These are phyloP conservation scores for Gallirallus australis DNA, from an alignment of 2,797 vertebrate species.

Conservation along the genomic window DNA sequence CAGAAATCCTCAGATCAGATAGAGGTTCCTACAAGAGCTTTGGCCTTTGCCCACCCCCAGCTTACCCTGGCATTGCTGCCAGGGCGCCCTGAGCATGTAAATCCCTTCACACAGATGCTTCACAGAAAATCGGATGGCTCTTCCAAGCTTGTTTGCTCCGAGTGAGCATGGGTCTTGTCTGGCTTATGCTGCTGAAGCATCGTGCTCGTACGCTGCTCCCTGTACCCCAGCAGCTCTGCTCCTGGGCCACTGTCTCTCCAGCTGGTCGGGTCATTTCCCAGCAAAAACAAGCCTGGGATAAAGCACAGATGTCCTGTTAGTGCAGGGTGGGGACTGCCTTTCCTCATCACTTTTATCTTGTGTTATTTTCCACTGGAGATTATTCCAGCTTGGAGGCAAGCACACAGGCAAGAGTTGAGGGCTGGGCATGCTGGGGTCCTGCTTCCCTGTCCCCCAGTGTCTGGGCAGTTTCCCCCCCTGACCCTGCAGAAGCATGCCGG, in stretches of 20 bases:
- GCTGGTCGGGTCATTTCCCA: background rate
- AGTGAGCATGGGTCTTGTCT: fast-evolving
- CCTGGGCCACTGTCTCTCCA: background rate
- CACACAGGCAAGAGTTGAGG: fast-evolving
- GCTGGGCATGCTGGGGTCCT: background rate
- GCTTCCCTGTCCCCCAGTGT: background rate
- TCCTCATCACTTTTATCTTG: background rate
- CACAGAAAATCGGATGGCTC: fast-evolving
- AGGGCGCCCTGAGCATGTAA: fast-evolving
- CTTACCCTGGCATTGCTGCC: background rate
- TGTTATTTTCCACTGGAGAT: background rate
- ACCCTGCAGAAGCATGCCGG: fast-evolving
- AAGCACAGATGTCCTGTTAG: background rate
- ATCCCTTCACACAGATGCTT: background rate
- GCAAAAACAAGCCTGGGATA: background rate
- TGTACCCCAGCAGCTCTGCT: background rate
- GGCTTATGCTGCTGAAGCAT: fast-evolving
- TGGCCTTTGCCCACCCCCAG: background rate
- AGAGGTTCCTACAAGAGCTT: fast-evolving
- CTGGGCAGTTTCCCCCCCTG: fast-evolving
- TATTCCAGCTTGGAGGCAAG: background rate
- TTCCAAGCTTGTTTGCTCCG: background rate
- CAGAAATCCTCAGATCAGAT: background rate
- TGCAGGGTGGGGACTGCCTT: background rate
- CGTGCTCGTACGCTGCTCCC: fast-evolving